phyloP scores from a whole-genome alignment of 1,140 invertebrate genomes.

The Lepidurus apus region DNA sequence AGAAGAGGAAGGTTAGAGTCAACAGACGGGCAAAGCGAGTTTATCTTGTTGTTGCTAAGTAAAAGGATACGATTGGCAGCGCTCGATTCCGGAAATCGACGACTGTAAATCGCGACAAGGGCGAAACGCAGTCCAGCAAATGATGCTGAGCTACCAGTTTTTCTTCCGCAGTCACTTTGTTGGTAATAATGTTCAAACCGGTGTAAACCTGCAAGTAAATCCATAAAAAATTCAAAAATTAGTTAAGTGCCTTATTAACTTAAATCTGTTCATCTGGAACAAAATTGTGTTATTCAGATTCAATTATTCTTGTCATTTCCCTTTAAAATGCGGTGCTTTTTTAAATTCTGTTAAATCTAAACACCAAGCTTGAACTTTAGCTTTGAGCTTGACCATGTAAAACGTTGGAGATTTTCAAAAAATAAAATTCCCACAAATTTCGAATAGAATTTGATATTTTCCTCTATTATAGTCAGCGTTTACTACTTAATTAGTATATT shows the following conservation, averaged over 20 bases:
- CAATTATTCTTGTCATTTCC: background rate
- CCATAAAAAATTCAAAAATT: constrained; percentile 24
- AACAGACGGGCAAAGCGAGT: background rate
- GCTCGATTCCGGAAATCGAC: constrained; percentile 75
- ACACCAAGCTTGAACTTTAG: background rate
- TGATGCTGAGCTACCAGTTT: constrained; percentile 72
- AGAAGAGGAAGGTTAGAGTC: no score
- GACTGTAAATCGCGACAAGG: constrained; percentile 72
- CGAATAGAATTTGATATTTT: no score
- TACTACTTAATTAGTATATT: no score
- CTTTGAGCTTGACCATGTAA: no score
- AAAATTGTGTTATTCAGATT: background rate
- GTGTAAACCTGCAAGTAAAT: constrained; percentile 74
- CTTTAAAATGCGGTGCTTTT: constrained; percentile 31
- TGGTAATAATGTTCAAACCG: constrained; percentile 89
- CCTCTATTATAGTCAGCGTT: no score
- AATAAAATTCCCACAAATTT: no score
- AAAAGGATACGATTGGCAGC: constrained; percentile 70
- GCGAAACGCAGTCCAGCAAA: constrained; percentile 79
- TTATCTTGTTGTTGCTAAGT: constrained; percentile 14
- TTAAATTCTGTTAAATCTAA: constrained; percentile 1
- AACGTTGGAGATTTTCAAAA: no score
- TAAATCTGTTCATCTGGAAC: background rate
- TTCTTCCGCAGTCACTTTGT: constrained; percentile 86
- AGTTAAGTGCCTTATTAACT: background rate